These are phyloP conservation scores for Sitodiplosis mosellana DNA, from an alignment of 1,140 invertebrate genomes.

Conservation along the genomic window DNA sequence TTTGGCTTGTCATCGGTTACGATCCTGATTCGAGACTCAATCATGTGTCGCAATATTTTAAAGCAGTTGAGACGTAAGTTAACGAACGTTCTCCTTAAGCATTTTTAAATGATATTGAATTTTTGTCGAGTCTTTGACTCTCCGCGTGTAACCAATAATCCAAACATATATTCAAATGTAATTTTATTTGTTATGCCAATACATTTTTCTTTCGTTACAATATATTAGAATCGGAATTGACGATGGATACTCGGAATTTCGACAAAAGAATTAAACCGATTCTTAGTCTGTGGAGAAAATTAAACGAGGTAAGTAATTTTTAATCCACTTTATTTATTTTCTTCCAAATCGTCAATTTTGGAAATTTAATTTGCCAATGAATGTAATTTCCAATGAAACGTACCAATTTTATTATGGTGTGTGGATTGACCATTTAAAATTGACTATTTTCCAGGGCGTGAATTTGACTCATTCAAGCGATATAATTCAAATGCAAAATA, in stretches of 20 bases:
- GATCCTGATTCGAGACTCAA: slow-evolving; percentile 16
- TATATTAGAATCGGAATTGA: no score
- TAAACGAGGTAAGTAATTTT: neutral
- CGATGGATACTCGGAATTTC: slow-evolving; percentile 28
- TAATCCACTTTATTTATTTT: no score
- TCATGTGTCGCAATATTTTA: slow-evolving; percentile 13
- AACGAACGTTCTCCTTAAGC: slow-evolving; percentile 9
- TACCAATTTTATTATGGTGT: no score
- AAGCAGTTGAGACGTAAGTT: slow-evolving; percentile 11
- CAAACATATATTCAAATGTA: no score
- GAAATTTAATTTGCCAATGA: no score
- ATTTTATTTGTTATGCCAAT: no score
- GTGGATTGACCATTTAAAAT: no score
- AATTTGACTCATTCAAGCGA: neutral
- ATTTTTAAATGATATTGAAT: slow-evolving; percentile 18
- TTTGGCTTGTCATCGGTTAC: slow-evolving; percentile 50
- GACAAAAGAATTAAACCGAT: slow-evolving; percentile 42
- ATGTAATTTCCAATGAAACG: no score
- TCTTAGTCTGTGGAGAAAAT: slow-evolving; percentile 52
- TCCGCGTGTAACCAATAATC: no score
- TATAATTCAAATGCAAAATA: neutral
- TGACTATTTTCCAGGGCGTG: neutral
- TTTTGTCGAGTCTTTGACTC: slow-evolving; percentile 10
- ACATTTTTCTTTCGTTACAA: no score
- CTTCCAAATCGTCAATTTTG: no score